Evolutionary conservation across 2,113 vertebrate genomes (phyloP), one percentile per base, ranked within the genome.

Genomic region (Nycticryphes semicollaris): DNA sequence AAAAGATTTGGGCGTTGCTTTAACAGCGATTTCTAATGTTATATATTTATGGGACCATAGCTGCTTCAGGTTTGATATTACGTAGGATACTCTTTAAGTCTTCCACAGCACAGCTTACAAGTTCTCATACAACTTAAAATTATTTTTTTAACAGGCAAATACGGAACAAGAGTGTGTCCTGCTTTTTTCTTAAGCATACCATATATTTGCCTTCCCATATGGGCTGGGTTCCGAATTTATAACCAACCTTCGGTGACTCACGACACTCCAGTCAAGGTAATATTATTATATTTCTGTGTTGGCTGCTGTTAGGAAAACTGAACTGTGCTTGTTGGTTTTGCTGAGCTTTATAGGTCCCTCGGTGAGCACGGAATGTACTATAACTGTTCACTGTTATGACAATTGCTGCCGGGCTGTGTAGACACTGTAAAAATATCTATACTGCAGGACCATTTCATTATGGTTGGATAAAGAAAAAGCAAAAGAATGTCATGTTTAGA

Each of bases 161-260:
- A 98, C 5, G 99, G 98, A 93, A 97, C 98, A 68, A 98, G 98
- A 37, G 37, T 99, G 45, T 98, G 97, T 82, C 98, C 98, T 70
- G 97, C 98, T 57, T 98, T 98, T 96, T 96, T 99, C 94, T 97
- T 99, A 60, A 98, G 98, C 37, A 35, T 99, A 56, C 97, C 98
- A 1, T 99, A 99, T 22, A 82, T 98, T 57, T 97, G 98, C 85
- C 98, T 99, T 92, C 98, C 99, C 2, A 81, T 99, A 54, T 99
- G 99, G 99, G 98, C 98, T 86, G 99, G 98, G 84, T 99, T 99
- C 96, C 98, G 98, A 23, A 98, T 99, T 97, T 98, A 98, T 87
- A 98, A 98, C 57, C 99, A 99, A 77, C 98, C 98, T 27, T 76
- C 97, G 1, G 97, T 89, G 48, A 92, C 88, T 66, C 95, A 64